Evolutionary conservation across 2,888 invertebrate species (phyloP).

Genomic region (Cataglyphis livida): DNA sequence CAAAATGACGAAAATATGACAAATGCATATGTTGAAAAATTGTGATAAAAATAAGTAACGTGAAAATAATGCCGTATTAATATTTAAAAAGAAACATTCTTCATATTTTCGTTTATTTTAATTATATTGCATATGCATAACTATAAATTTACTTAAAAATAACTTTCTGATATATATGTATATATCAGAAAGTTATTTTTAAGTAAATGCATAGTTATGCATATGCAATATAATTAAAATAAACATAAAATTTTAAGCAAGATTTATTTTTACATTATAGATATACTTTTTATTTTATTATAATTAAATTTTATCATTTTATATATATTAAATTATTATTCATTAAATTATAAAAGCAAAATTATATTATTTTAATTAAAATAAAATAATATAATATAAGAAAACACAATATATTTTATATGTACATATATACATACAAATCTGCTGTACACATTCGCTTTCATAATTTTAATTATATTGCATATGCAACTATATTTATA

Average conservation of each 20-base stretch:
- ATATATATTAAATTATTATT: neutral
- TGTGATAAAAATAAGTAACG: neutral
- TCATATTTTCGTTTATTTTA: neutral
- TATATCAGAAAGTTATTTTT: neutral
- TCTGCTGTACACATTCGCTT: neutral
- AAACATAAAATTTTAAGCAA: neutral
- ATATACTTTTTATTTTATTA: neutral
- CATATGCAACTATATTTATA: neutral
- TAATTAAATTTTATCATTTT: neutral
- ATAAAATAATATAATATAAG: neutral
- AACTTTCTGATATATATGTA: too few species aligned
- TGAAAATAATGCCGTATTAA: neutral
- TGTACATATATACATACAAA: neutral
- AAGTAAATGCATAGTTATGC: too few species aligned
- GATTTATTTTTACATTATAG: neutral
- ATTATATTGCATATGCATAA: too few species aligned
- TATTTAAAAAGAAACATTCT: neutral
- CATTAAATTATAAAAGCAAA: neutral
- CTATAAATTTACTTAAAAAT: too few species aligned
- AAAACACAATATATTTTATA: neutral
- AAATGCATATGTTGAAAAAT: neutral
- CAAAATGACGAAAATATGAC: slow-evolving; percentile 9
- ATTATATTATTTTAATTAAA: neutral
- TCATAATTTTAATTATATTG: neutral
- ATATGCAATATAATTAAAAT: neutral